phyloP scores from a whole-genome alignment of 2,888 invertebrate species.

The Callosobruchus maculatus region DNA sequence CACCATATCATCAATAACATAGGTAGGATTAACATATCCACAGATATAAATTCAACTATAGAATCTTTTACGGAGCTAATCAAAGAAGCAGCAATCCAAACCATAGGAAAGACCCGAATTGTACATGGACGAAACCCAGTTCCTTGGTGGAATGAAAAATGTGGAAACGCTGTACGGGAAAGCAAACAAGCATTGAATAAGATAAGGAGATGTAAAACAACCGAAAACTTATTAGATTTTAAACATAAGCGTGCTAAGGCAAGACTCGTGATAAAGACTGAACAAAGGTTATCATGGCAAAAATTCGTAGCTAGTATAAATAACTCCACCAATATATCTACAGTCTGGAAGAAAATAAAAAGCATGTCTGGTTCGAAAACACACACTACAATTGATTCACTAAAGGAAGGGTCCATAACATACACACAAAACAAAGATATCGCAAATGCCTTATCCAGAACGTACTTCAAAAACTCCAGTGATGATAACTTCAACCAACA shows the following conservation, averaged over 20 bases:
- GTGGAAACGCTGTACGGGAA: not conserved
- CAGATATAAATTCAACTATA: not conserved
- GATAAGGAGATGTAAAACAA: not conserved
- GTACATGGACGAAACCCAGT: not conserved
- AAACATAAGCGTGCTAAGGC: not conserved
- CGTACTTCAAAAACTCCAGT: not conserved
- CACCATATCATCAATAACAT: too few relatives aligned
- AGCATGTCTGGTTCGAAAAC: too few relatives aligned
- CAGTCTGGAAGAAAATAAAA: too few relatives aligned
- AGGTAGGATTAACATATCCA: too few relatives aligned
- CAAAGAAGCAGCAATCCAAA: not conserved
- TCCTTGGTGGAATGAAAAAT: slow-evolving; percentile 9
- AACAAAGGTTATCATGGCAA: slow-evolving; percentile 1
- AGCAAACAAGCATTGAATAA: slow-evolving; percentile 2
- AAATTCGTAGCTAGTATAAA: not conserved
- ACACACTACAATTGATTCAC: not conserved
- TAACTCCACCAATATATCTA: not conserved
- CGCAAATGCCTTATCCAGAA: not conserved
- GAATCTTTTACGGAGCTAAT: not conserved
- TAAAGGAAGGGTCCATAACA: not conserved
- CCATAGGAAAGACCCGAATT: not conserved
- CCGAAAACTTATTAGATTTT: not conserved
- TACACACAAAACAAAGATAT: not conserved
- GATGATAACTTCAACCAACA: not conserved
- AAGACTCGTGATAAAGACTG: not conserved